Evolutionary conservation across 1,140 invertebrate species (phyloP), one percentile per base, ranked within the genome.

Genomic region (Amyelois transitella): DNA sequence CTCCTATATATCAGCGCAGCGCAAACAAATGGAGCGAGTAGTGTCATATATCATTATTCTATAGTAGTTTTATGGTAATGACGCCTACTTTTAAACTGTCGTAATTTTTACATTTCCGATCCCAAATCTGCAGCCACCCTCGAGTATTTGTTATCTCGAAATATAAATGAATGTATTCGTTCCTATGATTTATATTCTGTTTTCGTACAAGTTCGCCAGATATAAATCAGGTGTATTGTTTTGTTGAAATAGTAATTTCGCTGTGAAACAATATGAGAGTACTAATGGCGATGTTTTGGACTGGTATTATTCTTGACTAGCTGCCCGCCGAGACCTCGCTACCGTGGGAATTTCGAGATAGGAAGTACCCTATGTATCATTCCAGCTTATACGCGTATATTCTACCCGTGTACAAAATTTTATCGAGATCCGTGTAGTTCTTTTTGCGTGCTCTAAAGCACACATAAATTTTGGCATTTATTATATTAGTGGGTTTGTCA

Each of bases 21-120:
- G n/a, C n/a, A 77, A 81, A 86, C 69, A 81, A 83, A 79, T 77
- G 73, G 74, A 70, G 70, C 64, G 66, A 55, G 21, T 47, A 60
- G 49, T 43, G 64, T 54, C 66, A 64, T 84, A 83, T 78, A 85
- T 87, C 78, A 87, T 80, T 74, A 76, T 73, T 71, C 74, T 73
- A 84, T 81, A 80, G 81, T 82, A 78, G 81, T 87, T 87, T 81
- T 80, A 87, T 87, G 84, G 80, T 83, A 84, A 87, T 86, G 81
- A 47, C 57, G 77, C 84, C 84, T 86, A 87, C 81, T 87, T 87
- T 86, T 87, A 87, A 87, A 87, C 81, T 86, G 77, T 71, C 77
- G 75, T 87, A 87, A 87, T 87, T 87, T 86, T 87, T 86, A 81
- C 71, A 77, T 38, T 86, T 87, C 84, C 81, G 84, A 80, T 85